Evolutionary conservation across 1,140 invertebrate species (phyloP), one percentile per base, ranked within the genome.

Genomic region (Brachionus manjavacas): DNA sequence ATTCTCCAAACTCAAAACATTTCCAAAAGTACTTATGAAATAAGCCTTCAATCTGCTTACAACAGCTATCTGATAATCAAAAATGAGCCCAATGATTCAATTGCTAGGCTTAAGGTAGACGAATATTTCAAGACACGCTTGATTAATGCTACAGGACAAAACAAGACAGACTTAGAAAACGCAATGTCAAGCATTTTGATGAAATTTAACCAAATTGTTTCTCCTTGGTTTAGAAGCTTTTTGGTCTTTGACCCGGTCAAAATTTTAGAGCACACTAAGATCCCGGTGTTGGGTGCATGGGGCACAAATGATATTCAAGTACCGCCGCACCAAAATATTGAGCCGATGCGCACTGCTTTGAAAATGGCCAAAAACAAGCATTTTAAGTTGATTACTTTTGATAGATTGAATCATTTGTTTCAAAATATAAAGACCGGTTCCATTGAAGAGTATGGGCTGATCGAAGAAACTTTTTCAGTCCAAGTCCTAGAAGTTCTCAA

Each of bases 181-280:
- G n/a, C 28, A 1, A 72, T 41, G 68, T 0, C n/a, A 72, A 72
- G 7, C 8, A 16, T 35, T 16, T 39, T 72, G 14, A 0, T n/a
- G 2, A 7, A 11, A 11, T 20, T 72, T 6, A 39, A 72, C 0
- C 14, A 39, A 20, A 6, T 72, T 11, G 39, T 35, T 6, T 35
- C 28, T 20, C 68, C 68, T 39, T 72, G 68, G 68, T 72, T 72
- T 41, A 72, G 68, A 72, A 72, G 31, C 39, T 35, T 39, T 72
- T 72, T 72, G n/a, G 31, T 12, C 0, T 72, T 72, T 20, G 31
- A 72, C 8, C 68, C 68, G 6, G n/a, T 11, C 1, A n/a, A 8
- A n/a, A 28, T 72, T 39, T 16, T 72, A 6, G 28, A 2, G 3
- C 12, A 72, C 8, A 72, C 31, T 7, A 35, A 39, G 14, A 72